A percentile compares a stretch with the other conserved stretches of the same genome.
These are phyloP conservation scores for Odontocolon sp. DNA, from an alignment of 2,888 invertebrate genomes.

Conservation along the genomic window DNA sequence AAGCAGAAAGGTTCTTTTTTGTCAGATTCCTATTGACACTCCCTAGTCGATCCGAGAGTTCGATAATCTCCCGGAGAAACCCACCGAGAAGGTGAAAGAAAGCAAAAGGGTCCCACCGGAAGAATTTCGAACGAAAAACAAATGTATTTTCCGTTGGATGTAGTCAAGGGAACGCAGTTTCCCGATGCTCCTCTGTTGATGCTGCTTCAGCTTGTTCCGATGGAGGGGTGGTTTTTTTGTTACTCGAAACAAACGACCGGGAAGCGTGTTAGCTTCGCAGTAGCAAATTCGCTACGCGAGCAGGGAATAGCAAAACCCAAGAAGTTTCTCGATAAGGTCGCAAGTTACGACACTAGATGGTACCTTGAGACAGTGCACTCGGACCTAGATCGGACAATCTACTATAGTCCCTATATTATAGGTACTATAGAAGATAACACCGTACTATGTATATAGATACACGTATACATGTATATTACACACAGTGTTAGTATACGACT, in stretches of 20 bases:
- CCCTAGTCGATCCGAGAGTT: conserved; percentile 17
- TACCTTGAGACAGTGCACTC: background rate
- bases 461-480: background rate
- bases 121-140: conserved; percentile 21
- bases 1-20: conserved; percentile 17
- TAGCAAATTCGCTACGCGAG: background rate
- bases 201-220: background rate
- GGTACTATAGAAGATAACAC: no score
- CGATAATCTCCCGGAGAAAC: conserved; percentile 8
- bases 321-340: background rate
- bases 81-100: conserved; percentile 1
- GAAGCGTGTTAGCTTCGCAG: background rate
- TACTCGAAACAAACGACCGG: background rate
- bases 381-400: background rate
- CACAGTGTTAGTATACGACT: background rate
- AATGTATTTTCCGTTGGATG: conserved; percentile 42
- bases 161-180: conserved; percentile 13
- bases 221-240: conserved; percentile 42
- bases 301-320: background rate
- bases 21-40: conserved; percentile 1
- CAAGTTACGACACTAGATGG: background rate
- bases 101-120: conserved; percentile 15
- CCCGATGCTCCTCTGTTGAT: background rate
- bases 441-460: background rate
- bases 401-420: no score